Evolutionary conservation across 2,113 vertebrate species (phyloP), one percentile per base, ranked within the genome.

Genomic region (Turdus rufiventris): DNA sequence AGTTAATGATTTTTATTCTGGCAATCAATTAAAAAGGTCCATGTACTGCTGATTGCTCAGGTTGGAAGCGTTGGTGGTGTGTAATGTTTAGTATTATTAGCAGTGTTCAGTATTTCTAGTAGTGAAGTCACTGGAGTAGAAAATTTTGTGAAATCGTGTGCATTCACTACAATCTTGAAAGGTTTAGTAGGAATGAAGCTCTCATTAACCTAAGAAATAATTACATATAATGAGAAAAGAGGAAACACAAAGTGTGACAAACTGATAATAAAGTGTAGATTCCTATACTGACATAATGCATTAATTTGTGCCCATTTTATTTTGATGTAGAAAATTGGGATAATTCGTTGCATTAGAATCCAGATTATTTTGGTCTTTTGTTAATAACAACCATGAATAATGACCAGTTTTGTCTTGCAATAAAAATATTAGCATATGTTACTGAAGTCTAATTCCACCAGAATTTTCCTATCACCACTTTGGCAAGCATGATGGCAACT

Each of bases 381-480:
- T 45, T 24, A 33, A 25, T 8, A 66, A 43, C 4, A 86, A 33
- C 3, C 2, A 1, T 42, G 29, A 75, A 51, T 38, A 26, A 50
- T 12, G 45, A 24, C 3, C 8, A 7, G 11, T 14, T 45, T 91
- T 60, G 26, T 33, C 18, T 60, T 51, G 18, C 7, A 62, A 45
- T 13, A 15, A 71, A 71, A 88, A 24, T 3, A 20, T 73, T 51
- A 38, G 2, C 12, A 5, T 56, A n/a, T 47, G 6, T 47, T 66
- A 38, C 20, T 60, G 6, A 42, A 75, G 10, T 38, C 18, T 71
- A 47, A 25, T 65, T 77, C 18, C 18, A 51, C 4, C 9, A 66
- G 29, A 57, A 42, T 42, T 67, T 67, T 80, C 18, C 21, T 72
- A 0, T 60, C 33, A 56, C 8, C 0, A 0, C 13, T 67, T 75